A percentile compares a stretch with the other conserved stretches of the same genome.
Conservation (phyloP, 2,797 vertebrate species). For the Chloroceryle amazona region DNA sequence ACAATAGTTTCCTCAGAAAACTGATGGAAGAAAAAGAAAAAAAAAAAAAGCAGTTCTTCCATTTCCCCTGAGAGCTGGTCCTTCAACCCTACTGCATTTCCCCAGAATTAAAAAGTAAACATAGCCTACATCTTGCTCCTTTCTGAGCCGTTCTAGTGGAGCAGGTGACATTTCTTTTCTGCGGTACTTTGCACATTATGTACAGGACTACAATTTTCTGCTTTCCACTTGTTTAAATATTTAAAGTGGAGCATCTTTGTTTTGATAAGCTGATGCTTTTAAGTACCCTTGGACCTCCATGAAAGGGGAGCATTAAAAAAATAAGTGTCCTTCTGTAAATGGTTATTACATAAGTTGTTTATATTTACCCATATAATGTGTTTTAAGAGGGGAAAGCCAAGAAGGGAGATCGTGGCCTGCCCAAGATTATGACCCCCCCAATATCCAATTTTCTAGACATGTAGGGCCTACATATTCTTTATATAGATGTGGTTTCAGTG, state of each 20-base stretch:
- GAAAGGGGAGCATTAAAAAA: slow-evolving; percentile 10
- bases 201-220: background rate
- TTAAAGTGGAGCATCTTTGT: background rate
- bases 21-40: no score
- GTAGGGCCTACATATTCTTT: background rate
- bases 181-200: background rate
- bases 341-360: background rate
- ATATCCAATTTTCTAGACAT: background rate
- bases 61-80: background rate
- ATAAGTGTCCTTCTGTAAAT: background rate
- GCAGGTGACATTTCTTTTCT: background rate
- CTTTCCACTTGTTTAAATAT: background rate
- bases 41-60: background rate
- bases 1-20: no score
- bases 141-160: background rate
- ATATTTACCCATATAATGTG: background rate
- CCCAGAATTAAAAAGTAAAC: no score
- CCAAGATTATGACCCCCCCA: background rate
- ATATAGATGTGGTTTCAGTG: background rate
- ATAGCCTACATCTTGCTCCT: background rate
- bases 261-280: background rate
- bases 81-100: background rate
- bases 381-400: background rate
- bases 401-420: background rate
- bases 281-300: background rate